A percentile compares a stretch with the other conserved stretches of the same genome.
These are phyloP conservation scores for Masnerella sp. DNA, from an alignment of 2,888 invertebrate genomes.

Conservation along the genomic window DNA sequence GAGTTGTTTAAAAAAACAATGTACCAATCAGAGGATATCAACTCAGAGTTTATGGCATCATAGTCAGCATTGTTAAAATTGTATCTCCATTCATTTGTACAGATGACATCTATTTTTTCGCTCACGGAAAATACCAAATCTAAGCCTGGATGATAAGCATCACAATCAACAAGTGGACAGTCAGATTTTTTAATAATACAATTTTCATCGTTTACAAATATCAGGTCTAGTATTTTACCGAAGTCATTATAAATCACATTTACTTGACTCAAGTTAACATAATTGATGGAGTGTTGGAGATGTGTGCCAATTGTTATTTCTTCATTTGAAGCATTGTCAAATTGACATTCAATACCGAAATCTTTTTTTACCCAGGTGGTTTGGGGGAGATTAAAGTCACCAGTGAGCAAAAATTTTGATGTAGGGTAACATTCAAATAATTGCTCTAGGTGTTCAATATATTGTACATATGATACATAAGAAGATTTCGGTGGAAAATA, in stretches of 20 bases:
- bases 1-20: background rate
- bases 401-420: conserved; percentile 3
- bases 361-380: background rate
- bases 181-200: background rate
- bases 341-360: background rate
- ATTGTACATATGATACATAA: background rate
- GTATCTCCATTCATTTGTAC: background rate
- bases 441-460: background rate
- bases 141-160: conserved; percentile 11
- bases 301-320: background rate
- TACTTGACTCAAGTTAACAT: conserved; percentile 3
- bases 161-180: background rate
- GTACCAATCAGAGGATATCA: conserved; percentile 6
- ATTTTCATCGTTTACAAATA: background rate
- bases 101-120: background rate
- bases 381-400: conserved; percentile 3
- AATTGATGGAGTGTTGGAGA: conserved; percentile 7
- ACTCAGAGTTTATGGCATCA: background rate
- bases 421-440: background rate
- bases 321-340: background rate
- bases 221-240: conserved; percentile 2
- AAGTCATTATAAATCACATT: background rate
- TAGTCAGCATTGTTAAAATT: conserved; percentile 7
- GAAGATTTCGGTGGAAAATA: conserved; percentile 3
- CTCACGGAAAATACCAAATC: background rate